phyloP scores from a whole-genome alignment of 1,140 invertebrate genomes.

The Arctopsyche grandis region DNA sequence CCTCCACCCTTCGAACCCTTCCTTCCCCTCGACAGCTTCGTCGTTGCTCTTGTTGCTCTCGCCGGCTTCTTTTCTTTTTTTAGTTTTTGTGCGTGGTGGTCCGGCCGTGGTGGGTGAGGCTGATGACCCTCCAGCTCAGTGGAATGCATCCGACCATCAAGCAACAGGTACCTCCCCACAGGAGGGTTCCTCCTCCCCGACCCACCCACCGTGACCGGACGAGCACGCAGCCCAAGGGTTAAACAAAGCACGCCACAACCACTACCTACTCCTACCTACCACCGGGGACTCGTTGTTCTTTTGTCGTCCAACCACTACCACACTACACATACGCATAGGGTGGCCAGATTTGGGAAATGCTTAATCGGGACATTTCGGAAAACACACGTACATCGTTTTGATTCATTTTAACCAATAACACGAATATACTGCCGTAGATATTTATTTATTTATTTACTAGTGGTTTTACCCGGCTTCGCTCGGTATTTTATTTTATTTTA shows the following conservation, averaged over 20 bases:
- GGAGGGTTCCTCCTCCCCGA: not conserved
- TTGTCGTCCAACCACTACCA: not conserved
- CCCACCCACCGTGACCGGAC: conserved; percentile 21
- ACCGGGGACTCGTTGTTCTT: not conserved
- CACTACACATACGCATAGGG: too few species aligned
- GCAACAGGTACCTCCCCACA: conserved; percentile 12
- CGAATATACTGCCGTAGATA: too few species aligned
- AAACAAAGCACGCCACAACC: not conserved
- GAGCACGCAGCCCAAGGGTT: conserved; percentile 16
- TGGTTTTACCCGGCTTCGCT: too few species aligned
- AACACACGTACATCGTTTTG: too few species aligned
- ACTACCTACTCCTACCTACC: not conserved
- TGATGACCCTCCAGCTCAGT: conserved; percentile 19
- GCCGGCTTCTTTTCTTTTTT: too few species aligned
- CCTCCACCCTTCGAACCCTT: not conserved
- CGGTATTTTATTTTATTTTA: too few species aligned
- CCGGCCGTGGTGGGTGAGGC: not conserved
- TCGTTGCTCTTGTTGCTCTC: not conserved
- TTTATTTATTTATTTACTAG: too few species aligned
- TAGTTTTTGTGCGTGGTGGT: not conserved
- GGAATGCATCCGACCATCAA: conserved; percentile 33
- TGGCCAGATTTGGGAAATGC: too few species aligned
- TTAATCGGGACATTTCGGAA: too few species aligned
- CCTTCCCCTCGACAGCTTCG: not conserved
- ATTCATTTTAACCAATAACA: too few species aligned